Percentiles rank a stretch among this genome's conserved stretches.
Conservation (phyloP, 1,140 invertebrate genomes). For the Trypoxylus dichotomus region DNA sequence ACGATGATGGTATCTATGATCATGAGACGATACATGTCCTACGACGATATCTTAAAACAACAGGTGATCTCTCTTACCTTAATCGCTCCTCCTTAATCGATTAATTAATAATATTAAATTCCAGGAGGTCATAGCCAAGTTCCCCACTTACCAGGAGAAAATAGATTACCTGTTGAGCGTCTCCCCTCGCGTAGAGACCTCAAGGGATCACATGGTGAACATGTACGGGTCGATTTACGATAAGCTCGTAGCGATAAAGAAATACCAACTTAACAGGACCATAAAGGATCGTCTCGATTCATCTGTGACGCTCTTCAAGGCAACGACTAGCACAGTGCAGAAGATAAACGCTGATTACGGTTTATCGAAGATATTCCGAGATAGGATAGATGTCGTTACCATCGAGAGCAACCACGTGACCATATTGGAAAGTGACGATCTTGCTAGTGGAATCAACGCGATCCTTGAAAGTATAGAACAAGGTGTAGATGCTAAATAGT, state of each 20-base stretch:
- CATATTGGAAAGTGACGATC: constrained; percentile 67
- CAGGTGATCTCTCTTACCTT: constrained; percentile 43
- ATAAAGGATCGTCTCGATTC: constrained; percentile 55
- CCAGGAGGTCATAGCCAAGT: not conserved
- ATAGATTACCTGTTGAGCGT: not conserved
- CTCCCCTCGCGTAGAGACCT: not conserved
- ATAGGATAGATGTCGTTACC: constrained; percentile 57
- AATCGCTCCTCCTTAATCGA: not conserved
- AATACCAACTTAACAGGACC: constrained; percentile 59
- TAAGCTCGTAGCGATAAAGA: constrained; percentile 59
- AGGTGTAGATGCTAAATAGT: not conserved
- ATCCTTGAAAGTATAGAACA: not conserved
- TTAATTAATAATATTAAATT: too few species aligned
- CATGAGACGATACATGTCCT: constrained; percentile 56
- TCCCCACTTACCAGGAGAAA: not conserved
- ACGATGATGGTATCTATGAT: constrained; percentile 58
- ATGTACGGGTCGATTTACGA: not conserved
- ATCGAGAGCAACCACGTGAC: constrained; percentile 71
- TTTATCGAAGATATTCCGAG: constrained; percentile 58
- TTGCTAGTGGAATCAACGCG: constrained; percentile 60
- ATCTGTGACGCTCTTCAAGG: constrained; percentile 60
- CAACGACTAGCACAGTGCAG: constrained; percentile 57
- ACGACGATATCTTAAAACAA: constrained; percentile 58
- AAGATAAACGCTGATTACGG: constrained; percentile 65
- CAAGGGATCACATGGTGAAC: not conserved